Percentiles rank a stretch among this genome's conserved stretches.
phyloP scores from a whole-genome alignment of 2,797 vertebrate species.

The Stomatorhinus walkeri region DNA sequence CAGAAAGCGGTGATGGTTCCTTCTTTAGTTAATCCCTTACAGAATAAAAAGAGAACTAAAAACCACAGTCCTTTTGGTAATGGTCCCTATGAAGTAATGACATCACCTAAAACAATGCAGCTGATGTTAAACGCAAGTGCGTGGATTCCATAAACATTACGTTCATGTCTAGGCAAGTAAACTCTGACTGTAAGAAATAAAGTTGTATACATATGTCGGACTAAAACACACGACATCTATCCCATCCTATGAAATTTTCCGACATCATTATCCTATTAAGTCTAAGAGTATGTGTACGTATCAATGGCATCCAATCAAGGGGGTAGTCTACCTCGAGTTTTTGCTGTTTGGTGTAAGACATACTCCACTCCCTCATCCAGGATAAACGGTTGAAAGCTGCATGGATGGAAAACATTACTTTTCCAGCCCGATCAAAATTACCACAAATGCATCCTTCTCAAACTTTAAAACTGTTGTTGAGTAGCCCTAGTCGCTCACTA shows the following conservation, averaged over 20 bases:
- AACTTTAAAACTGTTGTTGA: neutral
- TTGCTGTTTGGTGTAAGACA: neutral
- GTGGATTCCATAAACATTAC: neutral
- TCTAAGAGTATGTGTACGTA: neutral
- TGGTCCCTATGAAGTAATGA: neutral
- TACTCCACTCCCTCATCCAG: neutral
- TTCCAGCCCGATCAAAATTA: neutral
- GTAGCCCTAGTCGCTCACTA: neutral
- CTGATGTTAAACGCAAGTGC: neutral
- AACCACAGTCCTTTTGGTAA: neutral
- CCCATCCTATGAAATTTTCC: neutral
- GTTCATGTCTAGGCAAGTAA: neutral
- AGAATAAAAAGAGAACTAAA: neutral
- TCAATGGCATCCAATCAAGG: neutral
- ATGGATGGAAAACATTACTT: conserved; percentile 1
- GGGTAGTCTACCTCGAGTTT: neutral
- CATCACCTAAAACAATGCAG: neutral
- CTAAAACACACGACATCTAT: neutral
- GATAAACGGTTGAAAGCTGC: neutral
- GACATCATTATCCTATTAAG: neutral
- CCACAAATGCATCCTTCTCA: neutral
- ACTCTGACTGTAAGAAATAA: neutral
- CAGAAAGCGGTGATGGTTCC: neutral
- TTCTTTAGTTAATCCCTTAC: neutral
- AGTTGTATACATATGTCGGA: neutral